A percentile compares a stretch with the other conserved stretches of the same genome.
phyloP scores from a whole-genome alignment of 2,113 vertebrate species.

The Eonycteris spelaea region DNA sequence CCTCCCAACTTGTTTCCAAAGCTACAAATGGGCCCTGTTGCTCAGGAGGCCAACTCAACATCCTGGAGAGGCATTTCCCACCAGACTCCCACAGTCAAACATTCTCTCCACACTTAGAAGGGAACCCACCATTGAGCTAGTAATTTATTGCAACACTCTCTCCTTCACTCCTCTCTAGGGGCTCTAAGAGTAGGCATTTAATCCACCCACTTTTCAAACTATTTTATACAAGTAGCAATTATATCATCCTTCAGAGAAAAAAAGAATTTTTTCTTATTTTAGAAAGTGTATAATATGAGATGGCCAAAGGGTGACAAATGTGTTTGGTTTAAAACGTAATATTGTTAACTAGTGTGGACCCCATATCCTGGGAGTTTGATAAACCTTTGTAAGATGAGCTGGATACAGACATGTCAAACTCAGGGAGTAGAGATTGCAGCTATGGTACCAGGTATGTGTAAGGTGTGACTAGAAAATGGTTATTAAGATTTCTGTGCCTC shows the following conservation, averaged over 20 bases:
- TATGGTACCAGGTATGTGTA: neutral
- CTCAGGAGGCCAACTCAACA: neutral
- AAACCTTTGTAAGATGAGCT: constrained; percentile 6
- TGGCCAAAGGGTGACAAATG: neutral
- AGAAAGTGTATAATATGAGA: constrained; percentile 38
- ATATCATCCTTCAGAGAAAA: constrained; percentile 46
- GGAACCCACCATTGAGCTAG: neutral
- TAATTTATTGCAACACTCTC: neutral
- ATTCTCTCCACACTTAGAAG: neutral
- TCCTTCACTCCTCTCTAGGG: neutral
- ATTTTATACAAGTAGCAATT: constrained; percentile 56
- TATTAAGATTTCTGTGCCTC: neutral
- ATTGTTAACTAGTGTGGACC: neutral
- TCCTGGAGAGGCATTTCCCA: neutral
- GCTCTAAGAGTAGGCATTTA: constrained; percentile 41
- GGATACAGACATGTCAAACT: neutral
- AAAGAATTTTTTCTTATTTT: constrained; percentile 52
- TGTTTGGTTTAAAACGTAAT: constrained; percentile 24
- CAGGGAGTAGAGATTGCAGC: neutral
- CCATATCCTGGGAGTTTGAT: neutral
- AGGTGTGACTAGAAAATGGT: neutral
- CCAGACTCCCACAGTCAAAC: neutral
- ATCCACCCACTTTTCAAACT: constrained; percentile 31
- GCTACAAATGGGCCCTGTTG: neutral
- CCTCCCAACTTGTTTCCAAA: neutral